Percentiles rank a stretch among this genome's conserved stretches.
phyloP scores from a whole-genome alignment of 2,113 vertebrate genomes.

The Columba janthina region DNA sequence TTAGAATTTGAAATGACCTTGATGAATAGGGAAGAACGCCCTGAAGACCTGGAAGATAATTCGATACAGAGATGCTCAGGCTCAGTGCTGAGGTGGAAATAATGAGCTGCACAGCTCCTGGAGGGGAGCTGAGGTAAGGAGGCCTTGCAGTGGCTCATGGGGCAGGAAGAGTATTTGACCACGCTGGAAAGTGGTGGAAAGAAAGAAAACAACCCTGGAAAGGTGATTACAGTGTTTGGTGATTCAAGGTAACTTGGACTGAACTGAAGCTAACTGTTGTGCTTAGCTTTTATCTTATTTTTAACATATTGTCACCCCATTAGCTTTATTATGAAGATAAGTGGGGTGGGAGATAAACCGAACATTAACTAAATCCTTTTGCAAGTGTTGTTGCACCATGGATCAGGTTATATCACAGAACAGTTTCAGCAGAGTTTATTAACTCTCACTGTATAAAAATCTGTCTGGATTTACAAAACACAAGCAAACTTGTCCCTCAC shows the following conservation, averaged over 20 bases:
- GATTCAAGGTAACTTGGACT: neutral
- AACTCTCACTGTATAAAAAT: neutral
- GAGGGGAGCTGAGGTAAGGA: neutral
- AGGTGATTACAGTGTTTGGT: neutral
- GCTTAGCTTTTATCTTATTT: neutral
- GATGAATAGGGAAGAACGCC: neutral
- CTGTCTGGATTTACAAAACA: neutral
- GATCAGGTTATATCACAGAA: neutral
- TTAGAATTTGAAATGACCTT: conserved; percentile 3
- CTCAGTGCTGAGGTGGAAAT: neutral
- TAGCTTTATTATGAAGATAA: neutral
- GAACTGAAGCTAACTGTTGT: neutral
- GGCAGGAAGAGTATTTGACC: neutral
- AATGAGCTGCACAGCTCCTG: neutral
- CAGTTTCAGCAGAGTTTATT: neutral
- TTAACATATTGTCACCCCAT: neutral
- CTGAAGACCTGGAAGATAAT: neutral
- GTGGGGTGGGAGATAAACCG: neutral
- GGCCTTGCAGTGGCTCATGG: neutral
- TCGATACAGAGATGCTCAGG: neutral
- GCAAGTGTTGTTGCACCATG: neutral
- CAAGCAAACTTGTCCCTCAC: neutral
- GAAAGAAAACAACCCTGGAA: neutral
- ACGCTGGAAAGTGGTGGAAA: neutral
- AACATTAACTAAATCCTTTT: neutral